A percentile compares a stretch with the other conserved stretches of the same genome.
phyloP scores from a whole-genome alignment of 2,888 invertebrate species.

The Plusia festucae region DNA sequence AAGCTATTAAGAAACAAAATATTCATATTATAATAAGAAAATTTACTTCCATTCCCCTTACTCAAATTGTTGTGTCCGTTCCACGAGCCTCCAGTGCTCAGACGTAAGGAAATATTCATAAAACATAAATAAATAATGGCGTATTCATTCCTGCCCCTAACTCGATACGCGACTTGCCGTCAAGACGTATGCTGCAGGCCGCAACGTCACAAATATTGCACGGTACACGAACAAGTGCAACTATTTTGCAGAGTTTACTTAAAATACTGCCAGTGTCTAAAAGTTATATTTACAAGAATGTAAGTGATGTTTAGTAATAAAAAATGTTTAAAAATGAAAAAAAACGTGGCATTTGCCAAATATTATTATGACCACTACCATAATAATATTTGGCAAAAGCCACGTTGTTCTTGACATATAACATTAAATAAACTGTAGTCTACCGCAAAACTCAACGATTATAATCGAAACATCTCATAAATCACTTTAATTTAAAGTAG shows the following conservation, averaged over 20 bases:
- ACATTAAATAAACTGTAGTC: no score
- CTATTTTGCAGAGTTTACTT: background rate
- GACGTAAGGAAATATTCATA: constrained; percentile 22
- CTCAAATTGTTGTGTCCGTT: constrained; percentile 6
- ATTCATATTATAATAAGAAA: constrained; percentile 16
- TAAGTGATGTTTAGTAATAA: no score
- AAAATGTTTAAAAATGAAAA: no score
- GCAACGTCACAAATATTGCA: constrained; percentile 34
- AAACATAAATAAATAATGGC: constrained; percentile 46
- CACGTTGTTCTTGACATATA: no score
- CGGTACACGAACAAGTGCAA: constrained; percentile 19
- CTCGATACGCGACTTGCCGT: constrained; percentile 41
- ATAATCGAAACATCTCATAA: no score
- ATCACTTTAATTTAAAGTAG: no score
- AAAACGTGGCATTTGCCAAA: no score
- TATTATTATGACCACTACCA: no score
- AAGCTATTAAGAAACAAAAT: constrained; percentile 24
- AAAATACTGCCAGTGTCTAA: no score
- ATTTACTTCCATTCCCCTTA: background rate
- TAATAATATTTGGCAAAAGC: no score
- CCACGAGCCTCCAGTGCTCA: background rate
- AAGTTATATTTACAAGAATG: no score
- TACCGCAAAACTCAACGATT: no score
- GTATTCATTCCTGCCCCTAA: constrained; percentile 49
- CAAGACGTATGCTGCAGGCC: constrained; percentile 30